A percentile compares a stretch with the other conserved stretches of the same genome.
These are phyloP conservation scores for Psilopsiagon aymara DNA, from an alignment of 2,113 vertebrate genomes.

Conservation along the genomic window DNA sequence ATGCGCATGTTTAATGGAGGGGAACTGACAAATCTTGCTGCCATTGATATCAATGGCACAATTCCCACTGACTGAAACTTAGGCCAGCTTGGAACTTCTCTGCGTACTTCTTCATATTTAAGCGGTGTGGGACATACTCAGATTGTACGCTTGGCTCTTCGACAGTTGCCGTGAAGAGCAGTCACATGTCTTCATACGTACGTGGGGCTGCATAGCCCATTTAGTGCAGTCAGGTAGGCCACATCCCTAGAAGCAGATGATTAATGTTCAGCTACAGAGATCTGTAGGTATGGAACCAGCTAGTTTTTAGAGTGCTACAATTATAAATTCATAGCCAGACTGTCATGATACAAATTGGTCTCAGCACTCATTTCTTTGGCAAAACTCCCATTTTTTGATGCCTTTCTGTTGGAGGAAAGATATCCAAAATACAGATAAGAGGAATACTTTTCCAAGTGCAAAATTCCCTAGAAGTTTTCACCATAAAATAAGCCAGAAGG, in stretches of 20 bases:
- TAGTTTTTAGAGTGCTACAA: background rate
- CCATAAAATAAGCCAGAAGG: background rate
- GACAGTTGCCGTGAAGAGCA: background rate
- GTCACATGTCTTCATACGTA: fast-evolving
- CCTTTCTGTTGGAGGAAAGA: conserved; percentile 32
- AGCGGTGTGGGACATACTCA: background rate
- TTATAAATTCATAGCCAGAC: conserved; percentile 51
- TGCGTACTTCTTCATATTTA: background rate
- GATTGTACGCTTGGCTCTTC: background rate
- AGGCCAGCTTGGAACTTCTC: background rate
- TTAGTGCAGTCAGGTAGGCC: background rate
- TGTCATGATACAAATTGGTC: conserved; percentile 36
- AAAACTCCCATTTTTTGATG: conserved; percentile 40
- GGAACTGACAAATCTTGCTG: background rate
- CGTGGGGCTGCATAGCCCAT: background rate
- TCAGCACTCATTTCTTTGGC: conserved; percentile 38
- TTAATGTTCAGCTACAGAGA: background rate
- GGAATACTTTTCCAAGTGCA: background rate
- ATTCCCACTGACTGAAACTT: background rate
- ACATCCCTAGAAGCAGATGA: background rate
- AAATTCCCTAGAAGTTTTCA: background rate
- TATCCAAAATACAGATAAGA: conserved; percentile 42
- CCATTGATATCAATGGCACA: background rate
- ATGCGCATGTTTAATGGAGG: background rate
- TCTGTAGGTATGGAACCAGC: background rate